A percentile compares a stretch with the other conserved stretches of the same genome.
Evolutionary conservation across 2,797 vertebrate species (phyloP).

Genomic region (Odontamblyopus lacepedii): DNA sequence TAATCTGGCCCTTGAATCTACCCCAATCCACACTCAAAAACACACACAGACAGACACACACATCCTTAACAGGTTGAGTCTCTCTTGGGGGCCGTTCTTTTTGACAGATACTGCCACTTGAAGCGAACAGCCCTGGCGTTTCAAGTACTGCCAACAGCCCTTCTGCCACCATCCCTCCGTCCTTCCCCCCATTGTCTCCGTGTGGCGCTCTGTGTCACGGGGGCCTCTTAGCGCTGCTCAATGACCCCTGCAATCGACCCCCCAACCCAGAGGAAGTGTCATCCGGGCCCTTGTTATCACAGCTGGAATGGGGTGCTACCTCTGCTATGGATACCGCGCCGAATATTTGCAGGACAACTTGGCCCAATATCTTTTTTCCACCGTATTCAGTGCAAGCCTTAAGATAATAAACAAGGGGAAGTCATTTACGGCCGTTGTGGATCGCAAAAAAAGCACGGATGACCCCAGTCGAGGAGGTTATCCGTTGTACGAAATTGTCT

Average conservation of each 20-base stretch:
- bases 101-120: conserved; percentile 32
- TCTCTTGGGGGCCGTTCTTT: conserved; percentile 18
- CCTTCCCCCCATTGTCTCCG: conserved; percentile 63
- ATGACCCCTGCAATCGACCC: conserved; percentile 26
- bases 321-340: conserved; percentile 48
- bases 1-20: neutral
- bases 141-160: conserved; percentile 58
- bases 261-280: conserved; percentile 60
- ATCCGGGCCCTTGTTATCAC: conserved; percentile 70
- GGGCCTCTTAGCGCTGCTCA: conserved; percentile 18
- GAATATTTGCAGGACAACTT: conserved; percentile 9
- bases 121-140: conserved; percentile 31
- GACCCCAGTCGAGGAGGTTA: conserved; percentile 49
- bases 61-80: conserved; percentile 21
- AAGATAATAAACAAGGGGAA: conserved; percentile 77
- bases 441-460: conserved; percentile 47
- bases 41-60: conserved; percentile 1
- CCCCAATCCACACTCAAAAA: neutral
- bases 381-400: conserved; percentile 30
- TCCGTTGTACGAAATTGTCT: conserved; percentile 38
- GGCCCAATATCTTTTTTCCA: conserved; percentile 52
- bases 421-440: conserved; percentile 49
- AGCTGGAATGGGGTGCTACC: conserved; percentile 58
- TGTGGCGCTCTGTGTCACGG: conserved; percentile 44
- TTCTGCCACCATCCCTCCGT: conserved; percentile 48